Base-by-base conservation (phyloP, 2,888 invertebrate genomes). In the Daptonema setosum region DNA sequence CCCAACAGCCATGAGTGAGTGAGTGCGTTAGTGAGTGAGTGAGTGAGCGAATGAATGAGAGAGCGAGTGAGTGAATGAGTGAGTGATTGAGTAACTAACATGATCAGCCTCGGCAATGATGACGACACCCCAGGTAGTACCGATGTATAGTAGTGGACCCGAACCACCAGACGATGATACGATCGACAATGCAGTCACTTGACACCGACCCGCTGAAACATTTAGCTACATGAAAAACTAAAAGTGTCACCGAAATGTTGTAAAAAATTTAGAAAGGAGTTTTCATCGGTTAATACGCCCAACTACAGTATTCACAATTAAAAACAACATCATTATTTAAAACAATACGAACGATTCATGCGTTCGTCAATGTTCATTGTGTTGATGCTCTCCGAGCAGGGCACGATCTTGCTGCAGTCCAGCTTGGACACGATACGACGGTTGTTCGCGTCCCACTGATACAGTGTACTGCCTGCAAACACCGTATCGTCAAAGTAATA, bases 81-180 rank as follows among this genome's bases (percentile, higher is more conserved):
- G n/a, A n/a, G n/a, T n/a, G n/a, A n/a, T n/a, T n/a, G n/a, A n/a
- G n/a, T n/a, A 41, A 50, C 56, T 28, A 29, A 66, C 64, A 51
- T 61, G 60, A 2, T 61, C 58, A 3, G 82, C 79, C 70, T 88
- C 87, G 0, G 87, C 85, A 5, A 91, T 83, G 55, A 93, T 83
- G 52, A 95, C 75, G 70, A 88, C 87, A 28, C 95, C 95, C 83
- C 87, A 85, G 8, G 87, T 86, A 1, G 93, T 93, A 52, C 93
- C 93, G 60, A 87, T 82, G 71, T 86, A 87, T 47, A 91, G 74
- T 47, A 70, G 69, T 67, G 50, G 59, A 58, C 65, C 82, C 24
- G 24, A 2, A 2, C 24, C 2, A 2, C 24, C 35, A 8, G n/a
- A 50, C 56, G 3, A 58, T 56, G 30, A 79, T 20, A 63, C 57